Percentiles rank a stretch among this genome's conserved stretches.
These are phyloP conservation scores for Erynnis tages DNA, from an alignment of 2,888 invertebrate species.

Conservation along the genomic window DNA sequence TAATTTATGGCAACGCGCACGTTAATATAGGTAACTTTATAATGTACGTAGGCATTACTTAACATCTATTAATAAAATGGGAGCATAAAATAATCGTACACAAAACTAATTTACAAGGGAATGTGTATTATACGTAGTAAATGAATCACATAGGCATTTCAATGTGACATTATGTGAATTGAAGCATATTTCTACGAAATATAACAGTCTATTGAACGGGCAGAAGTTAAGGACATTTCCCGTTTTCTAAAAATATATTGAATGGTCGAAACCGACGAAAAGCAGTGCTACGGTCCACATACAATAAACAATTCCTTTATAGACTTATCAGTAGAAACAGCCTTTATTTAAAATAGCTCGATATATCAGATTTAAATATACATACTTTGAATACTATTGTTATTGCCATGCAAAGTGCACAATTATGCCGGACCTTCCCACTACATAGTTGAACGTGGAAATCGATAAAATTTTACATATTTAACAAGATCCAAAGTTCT, in stretches of 20 bases:
- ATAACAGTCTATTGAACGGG: not conserved
- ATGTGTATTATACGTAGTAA: slow-evolving; percentile 48
- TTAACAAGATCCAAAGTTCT: slow-evolving; percentile 61
- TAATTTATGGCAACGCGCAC: slow-evolving; percentile 74
- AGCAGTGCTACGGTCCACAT: no score
- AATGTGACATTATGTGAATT: not conserved
- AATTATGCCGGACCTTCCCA: slow-evolving; percentile 32
- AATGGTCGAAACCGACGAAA: no score
- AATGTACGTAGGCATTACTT: slow-evolving; percentile 48
- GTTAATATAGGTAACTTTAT: slow-evolving; percentile 70
- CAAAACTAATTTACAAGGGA: slow-evolving; percentile 56
- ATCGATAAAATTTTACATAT: slow-evolving; percentile 70
- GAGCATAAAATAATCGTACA: slow-evolving; percentile 61
- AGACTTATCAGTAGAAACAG: slow-evolving; percentile 15
- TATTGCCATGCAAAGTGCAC: slow-evolving; percentile 41
- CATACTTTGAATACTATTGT: slow-evolving; percentile 39
- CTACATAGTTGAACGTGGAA: slow-evolving; percentile 47
- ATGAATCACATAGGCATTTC: slow-evolving; percentile 31
- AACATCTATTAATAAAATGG: slow-evolving; percentile 48
- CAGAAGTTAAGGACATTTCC: not conserved
- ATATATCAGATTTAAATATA: slow-evolving; percentile 18
- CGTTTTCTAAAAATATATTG: no score
- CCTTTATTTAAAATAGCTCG: slow-evolving; percentile 11
- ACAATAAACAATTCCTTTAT: slow-evolving; percentile 21
- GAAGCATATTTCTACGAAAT: not conserved